A percentile compares a stretch with the other conserved stretches of the same genome.
These are phyloP conservation scores for Oasisia sp. DNA, from an alignment of 2,888 invertebrate species.

Conservation along the genomic window DNA sequence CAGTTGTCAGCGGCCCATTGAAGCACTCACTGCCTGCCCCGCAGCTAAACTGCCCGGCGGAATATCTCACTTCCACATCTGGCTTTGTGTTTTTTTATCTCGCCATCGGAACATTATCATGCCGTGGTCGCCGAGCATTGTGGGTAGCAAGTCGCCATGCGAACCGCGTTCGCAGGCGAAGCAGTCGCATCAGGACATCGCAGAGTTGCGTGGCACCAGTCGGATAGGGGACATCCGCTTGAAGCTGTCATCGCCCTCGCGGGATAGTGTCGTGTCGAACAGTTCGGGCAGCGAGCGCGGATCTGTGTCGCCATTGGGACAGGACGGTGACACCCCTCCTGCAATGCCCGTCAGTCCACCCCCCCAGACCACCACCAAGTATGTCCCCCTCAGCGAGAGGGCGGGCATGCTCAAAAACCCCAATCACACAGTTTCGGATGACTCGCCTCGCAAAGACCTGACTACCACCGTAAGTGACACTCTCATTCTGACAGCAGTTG, in stretches of 20 bases:
- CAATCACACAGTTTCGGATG: not conserved
- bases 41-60: not conserved
- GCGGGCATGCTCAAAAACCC: constrained; percentile 3
- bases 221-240: not conserved
- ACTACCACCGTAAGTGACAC: not conserved
- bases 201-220: not conserved
- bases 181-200: not conserved
- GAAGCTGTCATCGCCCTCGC: not conserved
- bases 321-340: not conserved
- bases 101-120: not conserved
- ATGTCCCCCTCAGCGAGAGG: not conserved
- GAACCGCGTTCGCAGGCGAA: not conserved
- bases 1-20: not conserved
- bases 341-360: not conserved
- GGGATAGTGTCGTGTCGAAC: not conserved
- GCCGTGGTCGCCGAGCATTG: constrained; percentile 3
- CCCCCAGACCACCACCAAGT: constrained; percentile 6
- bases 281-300: not conserved
- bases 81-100: constrained; percentile 14
- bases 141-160: constrained; percentile 10
- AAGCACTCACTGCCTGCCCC: not conserved
- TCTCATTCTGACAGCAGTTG: not conserved
- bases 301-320: not conserved
- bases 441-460: not conserved
- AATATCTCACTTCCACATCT: not conserved